phyloP scores from a whole-genome alignment of 1,140 invertebrate genomes.

The Drosophila orena region DNA sequence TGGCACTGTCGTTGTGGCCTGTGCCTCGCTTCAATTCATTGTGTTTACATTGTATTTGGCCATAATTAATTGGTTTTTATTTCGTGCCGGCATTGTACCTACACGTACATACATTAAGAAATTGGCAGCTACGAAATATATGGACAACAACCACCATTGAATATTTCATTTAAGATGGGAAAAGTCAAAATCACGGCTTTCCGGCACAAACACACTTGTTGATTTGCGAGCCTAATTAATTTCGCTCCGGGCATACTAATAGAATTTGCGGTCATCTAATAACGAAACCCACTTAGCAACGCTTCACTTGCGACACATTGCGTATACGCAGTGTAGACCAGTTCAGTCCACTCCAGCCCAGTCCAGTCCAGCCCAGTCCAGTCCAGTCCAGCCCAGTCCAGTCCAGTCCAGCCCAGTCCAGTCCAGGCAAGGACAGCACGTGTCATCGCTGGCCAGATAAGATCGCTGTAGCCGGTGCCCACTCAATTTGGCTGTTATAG shows the following conservation, averaged over 20 bases:
- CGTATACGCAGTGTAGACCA: slow-evolving; percentile 44
- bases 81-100: slow-evolving; percentile 31
- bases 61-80: slow-evolving; percentile 74
- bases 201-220: slow-evolving; percentile 56
- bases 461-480: slow-evolving; percentile 18
- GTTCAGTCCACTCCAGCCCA: not conserved
- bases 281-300: slow-evolving; percentile 60
- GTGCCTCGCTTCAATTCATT: slow-evolving; percentile 49
- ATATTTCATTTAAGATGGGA: slow-evolving; percentile 35
- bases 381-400: not conserved
- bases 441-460: slow-evolving; percentile 42
- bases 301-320: slow-evolving; percentile 47
- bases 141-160: slow-evolving; percentile 15
- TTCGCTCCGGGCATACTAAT: slow-evolving; percentile 46
- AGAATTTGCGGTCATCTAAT: slow-evolving; percentile 51
- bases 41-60: slow-evolving; percentile 59
- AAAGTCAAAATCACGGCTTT: slow-evolving; percentile 45
- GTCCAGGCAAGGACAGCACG: slow-evolving; percentile 5
- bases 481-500: slow-evolving; percentile 66
- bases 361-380: not conserved
- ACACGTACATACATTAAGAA: slow-evolving; percentile 1
- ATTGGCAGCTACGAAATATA: slow-evolving; percentile 10
- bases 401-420: no score
- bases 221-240: slow-evolving; percentile 69
- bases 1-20: slow-evolving; percentile 12